Evolutionary conservation across 2,113 vertebrate genomes (phyloP).

Genomic region (Ifrita kowaldi): DNA sequence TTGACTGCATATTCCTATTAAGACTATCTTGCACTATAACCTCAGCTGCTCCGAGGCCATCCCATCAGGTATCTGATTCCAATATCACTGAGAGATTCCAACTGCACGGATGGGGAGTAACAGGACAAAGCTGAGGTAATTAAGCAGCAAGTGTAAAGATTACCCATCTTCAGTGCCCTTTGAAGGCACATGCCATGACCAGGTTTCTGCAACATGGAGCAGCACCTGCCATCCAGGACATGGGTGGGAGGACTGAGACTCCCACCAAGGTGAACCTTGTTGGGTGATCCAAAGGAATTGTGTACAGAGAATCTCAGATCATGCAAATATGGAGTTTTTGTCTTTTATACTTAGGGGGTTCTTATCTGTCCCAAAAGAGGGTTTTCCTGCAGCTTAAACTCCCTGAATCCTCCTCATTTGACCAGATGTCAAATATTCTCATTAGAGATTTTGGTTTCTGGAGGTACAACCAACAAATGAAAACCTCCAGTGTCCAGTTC

Average conservation of each 20-base stretch:
- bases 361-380: not conserved
- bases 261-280: not conserved
- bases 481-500: not conserved
- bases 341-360: not conserved
- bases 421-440: not conserved
- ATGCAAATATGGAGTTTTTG: not conserved
- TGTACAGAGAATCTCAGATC: not conserved
- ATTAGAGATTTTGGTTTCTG: not conserved
- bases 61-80: slow-evolving; percentile 63
- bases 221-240: not conserved
- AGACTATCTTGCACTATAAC: not conserved
- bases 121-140: slow-evolving; percentile 68
- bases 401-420: not conserved
- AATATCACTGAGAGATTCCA: slow-evolving; percentile 52
- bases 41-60: slow-evolving; percentile 2
- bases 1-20: slow-evolving; percentile 45
- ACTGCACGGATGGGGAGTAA: slow-evolving; percentile 55
- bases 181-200: slow-evolving; percentile 62
- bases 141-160: slow-evolving; percentile 65
- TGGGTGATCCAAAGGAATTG: not conserved
- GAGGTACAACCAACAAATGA: not conserved
- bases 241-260: slow-evolving; percentile 11
- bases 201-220: not conserved
- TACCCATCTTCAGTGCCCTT: slow-evolving; percentile 43
- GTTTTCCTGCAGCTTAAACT: not conserved